Percentiles rank a stretch among this genome's conserved stretches.
Evolutionary conservation across 2,113 vertebrate species (phyloP).

Genomic region (Mionectes macconnelli): DNA sequence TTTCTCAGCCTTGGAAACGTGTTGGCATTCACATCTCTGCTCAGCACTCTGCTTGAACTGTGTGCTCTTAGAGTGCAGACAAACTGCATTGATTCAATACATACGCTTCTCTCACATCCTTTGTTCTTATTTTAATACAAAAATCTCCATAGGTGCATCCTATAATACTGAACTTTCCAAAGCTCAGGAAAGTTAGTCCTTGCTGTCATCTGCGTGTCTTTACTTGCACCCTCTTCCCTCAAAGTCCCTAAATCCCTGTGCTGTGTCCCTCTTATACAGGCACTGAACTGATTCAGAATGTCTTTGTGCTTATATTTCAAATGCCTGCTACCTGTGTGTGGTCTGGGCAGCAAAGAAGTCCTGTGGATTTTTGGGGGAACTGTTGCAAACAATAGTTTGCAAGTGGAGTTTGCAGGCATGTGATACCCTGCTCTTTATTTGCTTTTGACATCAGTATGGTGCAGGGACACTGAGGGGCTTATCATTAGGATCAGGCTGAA

Average conservation of each 20-base stretch:
- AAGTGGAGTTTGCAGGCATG: neutral
- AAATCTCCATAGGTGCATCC: neutral
- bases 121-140: neutral
- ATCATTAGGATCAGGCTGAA: neutral
- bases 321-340: neutral
- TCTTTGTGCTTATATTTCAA: neutral
- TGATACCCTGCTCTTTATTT: neutral
- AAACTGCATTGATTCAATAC: neutral
- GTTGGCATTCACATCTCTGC: conserved; percentile 2
- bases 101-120: neutral
- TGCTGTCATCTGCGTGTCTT: neutral
- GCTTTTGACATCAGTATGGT: neutral
- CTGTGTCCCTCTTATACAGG: neutral
- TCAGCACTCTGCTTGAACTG: neutral
- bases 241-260: neutral
- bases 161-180: neutral
- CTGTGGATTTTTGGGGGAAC: neutral
- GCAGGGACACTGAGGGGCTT: neutral
- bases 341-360: neutral
- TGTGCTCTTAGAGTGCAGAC: neutral
- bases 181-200: neutral
- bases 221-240: neutral
- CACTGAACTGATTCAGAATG: neutral
- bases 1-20: neutral
- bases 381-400: neutral